Evolutionary conservation across 2,113 vertebrate genomes (phyloP).

Genomic region (Phrynocephalus versicolor): DNA sequence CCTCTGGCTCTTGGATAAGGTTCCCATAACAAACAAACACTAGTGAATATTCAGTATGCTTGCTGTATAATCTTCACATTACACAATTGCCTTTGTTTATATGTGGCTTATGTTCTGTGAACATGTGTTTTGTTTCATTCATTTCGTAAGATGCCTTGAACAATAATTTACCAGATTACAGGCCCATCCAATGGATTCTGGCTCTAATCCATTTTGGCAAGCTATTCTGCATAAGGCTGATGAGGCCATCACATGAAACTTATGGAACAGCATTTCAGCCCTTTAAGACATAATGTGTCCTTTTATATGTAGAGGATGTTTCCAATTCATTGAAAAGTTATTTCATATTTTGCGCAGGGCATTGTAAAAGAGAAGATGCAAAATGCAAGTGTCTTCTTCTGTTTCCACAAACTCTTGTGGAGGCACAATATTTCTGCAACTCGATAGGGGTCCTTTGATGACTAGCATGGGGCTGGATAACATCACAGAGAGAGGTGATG

Average conservation of each 20-base stretch:
- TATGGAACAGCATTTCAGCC: no score
- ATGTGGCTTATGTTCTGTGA: neutral
- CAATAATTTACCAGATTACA: no score
- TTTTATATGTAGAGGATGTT: neutral
- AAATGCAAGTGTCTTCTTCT: neutral
- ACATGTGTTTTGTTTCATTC: neutral
- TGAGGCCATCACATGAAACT: no score
- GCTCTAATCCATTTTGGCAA: no score
- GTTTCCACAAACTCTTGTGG: neutral
- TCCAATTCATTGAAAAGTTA: neutral
- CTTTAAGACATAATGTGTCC: neutral
- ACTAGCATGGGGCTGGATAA: neutral
- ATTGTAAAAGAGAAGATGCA: neutral
- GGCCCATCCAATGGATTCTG: no score
- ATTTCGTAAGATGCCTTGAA: neutral
- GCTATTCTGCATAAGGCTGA: no score
- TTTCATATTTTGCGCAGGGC: neutral
- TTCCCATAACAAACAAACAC: neutral
- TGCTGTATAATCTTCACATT: neutral
- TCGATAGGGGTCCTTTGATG: neutral
- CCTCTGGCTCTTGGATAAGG: neutral
- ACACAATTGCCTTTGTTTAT: neutral
- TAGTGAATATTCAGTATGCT: neutral
- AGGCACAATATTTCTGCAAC: neutral
- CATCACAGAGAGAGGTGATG: neutral